phyloP scores from a whole-genome alignment of 2,797 vertebrate species.

The Protosalanx chinensis region DNA sequence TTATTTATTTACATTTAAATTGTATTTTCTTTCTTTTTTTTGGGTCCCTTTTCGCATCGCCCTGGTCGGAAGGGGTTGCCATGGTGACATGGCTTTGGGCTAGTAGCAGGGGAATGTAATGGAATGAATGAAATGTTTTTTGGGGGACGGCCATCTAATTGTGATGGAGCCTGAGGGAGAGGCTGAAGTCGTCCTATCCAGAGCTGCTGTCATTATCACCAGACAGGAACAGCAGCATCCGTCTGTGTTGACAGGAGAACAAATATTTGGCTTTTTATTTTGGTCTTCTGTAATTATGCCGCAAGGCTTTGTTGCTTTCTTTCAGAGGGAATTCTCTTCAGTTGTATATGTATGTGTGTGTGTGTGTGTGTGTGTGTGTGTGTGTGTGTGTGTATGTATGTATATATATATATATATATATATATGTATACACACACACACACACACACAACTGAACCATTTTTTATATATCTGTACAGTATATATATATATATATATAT shows the following conservation, averaged over 20 bases:
- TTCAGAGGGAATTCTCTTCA: neutral
- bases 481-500: neutral
- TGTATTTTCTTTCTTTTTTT: no score
- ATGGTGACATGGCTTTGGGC: conserved; percentile 8
- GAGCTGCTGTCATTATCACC: conserved; percentile 1
- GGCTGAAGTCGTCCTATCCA: neutral
- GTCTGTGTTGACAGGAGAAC: neutral
- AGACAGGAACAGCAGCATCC: neutral
- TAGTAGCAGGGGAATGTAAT: neutral
- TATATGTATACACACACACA: no score
- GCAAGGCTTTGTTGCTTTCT: neutral
- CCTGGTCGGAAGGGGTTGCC: conserved; percentile 17
- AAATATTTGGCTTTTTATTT: neutral
- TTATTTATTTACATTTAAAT: no score
- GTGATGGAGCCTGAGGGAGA: conserved; percentile 4
- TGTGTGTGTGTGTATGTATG: no score
- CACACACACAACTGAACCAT: no score
- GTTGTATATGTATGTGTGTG: no score
- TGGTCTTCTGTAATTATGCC: conserved; percentile 2
- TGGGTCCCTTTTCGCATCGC: neutral
- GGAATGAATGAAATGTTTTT: conserved; percentile 1
- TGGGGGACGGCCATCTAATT: conserved; percentile 12
- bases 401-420: no score
- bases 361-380: no score
- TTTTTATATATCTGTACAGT: no score